A percentile compares a stretch with the other conserved stretches of the same genome.
phyloP scores from a whole-genome alignment of 1,140 invertebrate genomes.

The Melitaea cinxia region DNA sequence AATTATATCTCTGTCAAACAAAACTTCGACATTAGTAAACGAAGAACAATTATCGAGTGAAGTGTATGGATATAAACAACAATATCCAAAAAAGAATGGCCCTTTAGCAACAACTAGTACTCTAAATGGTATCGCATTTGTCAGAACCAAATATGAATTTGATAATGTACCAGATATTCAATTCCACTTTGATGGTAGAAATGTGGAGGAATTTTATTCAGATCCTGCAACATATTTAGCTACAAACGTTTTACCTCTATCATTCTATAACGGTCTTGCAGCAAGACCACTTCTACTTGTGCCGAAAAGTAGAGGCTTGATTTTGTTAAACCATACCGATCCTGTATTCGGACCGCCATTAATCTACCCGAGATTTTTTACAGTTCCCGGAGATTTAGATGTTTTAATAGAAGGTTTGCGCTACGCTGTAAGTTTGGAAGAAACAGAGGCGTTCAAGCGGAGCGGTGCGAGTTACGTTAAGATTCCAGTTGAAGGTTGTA shows the following conservation, averaged over 20 bases:
- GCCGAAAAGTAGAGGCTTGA: slow-evolving; percentile 87
- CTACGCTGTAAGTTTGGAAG: slow-evolving; percentile 79
- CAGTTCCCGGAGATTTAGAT: slow-evolving; percentile 83
- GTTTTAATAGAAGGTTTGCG: slow-evolving; percentile 58
- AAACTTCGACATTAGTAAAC: slow-evolving; percentile 64
- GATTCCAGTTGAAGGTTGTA: slow-evolving; percentile 78
- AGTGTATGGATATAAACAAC: slow-evolving; percentile 72
- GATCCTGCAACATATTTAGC: slow-evolving; percentile 78
- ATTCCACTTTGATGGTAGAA: slow-evolving; percentile 83
- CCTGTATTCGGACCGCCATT: slow-evolving; percentile 87
- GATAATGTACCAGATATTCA: slow-evolving; percentile 84
- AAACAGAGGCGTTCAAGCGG: slow-evolving; percentile 29
- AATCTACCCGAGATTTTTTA: slow-evolving; percentile 91
- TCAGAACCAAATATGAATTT: slow-evolving; percentile 78
- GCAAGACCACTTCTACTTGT: slow-evolving; percentile 84
- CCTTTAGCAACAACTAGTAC: slow-evolving; percentile 76
- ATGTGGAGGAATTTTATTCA: slow-evolving; percentile 72
- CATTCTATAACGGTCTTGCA: slow-evolving; percentile 77
- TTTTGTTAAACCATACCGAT: slow-evolving; percentile 85
- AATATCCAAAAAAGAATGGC: slow-evolving; percentile 56
- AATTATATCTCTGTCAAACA: slow-evolving; percentile 78
- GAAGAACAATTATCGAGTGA: slow-evolving; percentile 76
- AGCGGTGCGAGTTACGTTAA: slow-evolving; percentile 74
- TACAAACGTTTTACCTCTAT: slow-evolving; percentile 73
- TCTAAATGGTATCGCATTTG: slow-evolving; percentile 79